Conservation (phyloP, 2,797 vertebrate species). For the Danio albolineatus region DNA sequence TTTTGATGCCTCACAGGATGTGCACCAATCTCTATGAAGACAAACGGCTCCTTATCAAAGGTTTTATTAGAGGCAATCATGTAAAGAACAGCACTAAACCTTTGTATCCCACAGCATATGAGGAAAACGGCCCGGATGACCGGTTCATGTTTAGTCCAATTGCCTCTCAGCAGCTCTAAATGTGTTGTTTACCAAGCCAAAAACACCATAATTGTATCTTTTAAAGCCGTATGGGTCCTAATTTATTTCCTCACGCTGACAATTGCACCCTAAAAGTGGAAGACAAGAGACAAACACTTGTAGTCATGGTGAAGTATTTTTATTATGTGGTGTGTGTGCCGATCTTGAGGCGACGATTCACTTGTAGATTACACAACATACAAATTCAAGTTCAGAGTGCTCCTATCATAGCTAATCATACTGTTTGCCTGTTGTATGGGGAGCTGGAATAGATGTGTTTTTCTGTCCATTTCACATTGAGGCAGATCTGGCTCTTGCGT, state of each 20-base stretch:
- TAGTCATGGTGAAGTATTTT: conserved; percentile 46
- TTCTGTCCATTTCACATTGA: conserved; percentile 1
- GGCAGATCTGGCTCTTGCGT: not conserved
- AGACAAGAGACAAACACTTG: conserved; percentile 31
- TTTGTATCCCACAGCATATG: conserved; percentile 10
- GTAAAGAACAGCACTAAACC: conserved; percentile 41
- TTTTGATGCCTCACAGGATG: conserved; percentile 6
- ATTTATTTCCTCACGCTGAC: conserved; percentile 35
- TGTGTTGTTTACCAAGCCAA: conserved; percentile 56
- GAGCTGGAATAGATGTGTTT: conserved; percentile 2
- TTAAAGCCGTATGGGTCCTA: conserved; percentile 25
- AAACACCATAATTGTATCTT: conserved; percentile 46
- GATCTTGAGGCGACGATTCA: conserved; percentile 15
- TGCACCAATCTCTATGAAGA: conserved; percentile 7
- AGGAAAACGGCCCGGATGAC: conserved; percentile 43
- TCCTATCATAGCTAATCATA: conserved; percentile 41
- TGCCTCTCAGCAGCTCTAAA: conserved; percentile 51
- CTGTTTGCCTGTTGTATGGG: conserved; percentile 20
- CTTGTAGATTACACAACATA: conserved; percentile 27
- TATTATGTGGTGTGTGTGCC: conserved; percentile 2
- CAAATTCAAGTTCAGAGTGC: conserved; percentile 22
- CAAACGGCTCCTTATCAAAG: not conserved
- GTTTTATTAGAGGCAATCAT: conserved; percentile 46
- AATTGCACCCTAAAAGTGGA: conserved; percentile 38
- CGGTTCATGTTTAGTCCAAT: conserved; percentile 44